Evolutionary conservation across 2,888 invertebrate species (phyloP).

Genomic region (Pinctada fucata): DNA sequence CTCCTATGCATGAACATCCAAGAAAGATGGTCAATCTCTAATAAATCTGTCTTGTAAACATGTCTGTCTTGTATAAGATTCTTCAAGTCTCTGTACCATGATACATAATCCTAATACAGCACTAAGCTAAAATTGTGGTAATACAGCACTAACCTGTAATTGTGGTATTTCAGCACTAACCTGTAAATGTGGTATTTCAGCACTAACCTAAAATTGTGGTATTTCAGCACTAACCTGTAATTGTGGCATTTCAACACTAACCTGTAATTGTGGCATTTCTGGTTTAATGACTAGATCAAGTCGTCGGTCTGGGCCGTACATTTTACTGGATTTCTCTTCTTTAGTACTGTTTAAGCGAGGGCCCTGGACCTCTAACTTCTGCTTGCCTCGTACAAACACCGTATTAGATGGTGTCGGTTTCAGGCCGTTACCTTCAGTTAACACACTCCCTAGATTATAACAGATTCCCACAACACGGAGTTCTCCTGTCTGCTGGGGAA

Average conservation of each 20-base stretch:
- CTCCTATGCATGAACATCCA: too few relatives aligned
- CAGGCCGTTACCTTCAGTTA: slow-evolving; percentile 44
- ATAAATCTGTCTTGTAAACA: too few relatives aligned
- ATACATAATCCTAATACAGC: too few relatives aligned
- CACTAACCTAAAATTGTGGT: too few relatives aligned
- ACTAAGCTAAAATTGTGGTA: too few relatives aligned
- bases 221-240: slow-evolving; percentile 79
- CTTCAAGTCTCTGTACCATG: too few relatives aligned
- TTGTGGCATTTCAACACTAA: slow-evolving; percentile 80
- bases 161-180: too few relatives aligned
- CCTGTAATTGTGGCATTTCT: slow-evolving; percentile 88
- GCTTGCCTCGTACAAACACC: slow-evolving; percentile 75
- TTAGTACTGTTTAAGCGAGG: slow-evolving; percentile 80
- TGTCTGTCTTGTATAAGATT: too few relatives aligned
- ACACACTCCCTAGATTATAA: slow-evolving; percentile 79
- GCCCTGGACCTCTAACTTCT: slow-evolving; percentile 79
- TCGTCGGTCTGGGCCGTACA: slow-evolving; percentile 83
- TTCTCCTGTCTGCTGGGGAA: slow-evolving; percentile 86
- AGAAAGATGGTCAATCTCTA: too few relatives aligned
- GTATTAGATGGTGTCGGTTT: slow-evolving; percentile 67
- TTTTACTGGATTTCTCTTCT: slow-evolving; percentile 78
- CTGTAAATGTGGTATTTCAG: too few relatives aligned
- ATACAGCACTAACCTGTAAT: too few relatives aligned
- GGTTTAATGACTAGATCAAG: slow-evolving; percentile 87
- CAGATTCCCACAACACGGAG: slow-evolving; percentile 86